Percentiles rank a stretch among this genome's conserved stretches.
Evolutionary conservation across 2,797 vertebrate species (phyloP).

Genomic region (Myiothlypis chrysogaster): DNA sequence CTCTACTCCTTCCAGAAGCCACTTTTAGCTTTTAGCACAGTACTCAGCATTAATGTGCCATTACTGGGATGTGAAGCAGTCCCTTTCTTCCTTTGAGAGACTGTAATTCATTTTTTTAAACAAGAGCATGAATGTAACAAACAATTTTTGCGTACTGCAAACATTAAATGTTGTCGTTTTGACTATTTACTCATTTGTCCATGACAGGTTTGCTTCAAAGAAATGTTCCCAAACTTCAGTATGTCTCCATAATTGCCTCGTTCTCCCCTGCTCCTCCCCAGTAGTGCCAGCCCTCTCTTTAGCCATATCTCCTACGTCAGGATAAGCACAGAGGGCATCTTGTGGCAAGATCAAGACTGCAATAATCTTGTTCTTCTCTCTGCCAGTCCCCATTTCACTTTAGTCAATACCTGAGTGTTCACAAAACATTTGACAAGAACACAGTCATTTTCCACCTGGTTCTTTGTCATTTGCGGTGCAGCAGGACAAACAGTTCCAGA

Average conservation of each 20-base stretch:
- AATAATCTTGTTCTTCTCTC: not conserved
- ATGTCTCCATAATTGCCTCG: fast-evolving
- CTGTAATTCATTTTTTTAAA: not conserved
- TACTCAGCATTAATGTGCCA: not conserved
- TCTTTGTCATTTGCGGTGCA: not conserved
- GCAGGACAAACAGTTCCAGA: not conserved
- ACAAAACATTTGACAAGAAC: not conserved
- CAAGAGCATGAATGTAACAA: not conserved
- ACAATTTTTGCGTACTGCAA: not conserved
- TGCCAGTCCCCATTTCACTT: not conserved
- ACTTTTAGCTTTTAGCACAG: not conserved
- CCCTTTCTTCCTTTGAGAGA: not conserved
- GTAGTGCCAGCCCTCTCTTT: not conserved
- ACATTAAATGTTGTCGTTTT: not conserved
- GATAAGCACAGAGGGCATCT: not conserved
- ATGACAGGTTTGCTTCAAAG: not conserved
- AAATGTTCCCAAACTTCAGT: not conserved
- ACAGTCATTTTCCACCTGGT: not conserved
- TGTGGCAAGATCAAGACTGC: not conserved
- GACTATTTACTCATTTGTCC: not conserved
- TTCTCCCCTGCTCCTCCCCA: not conserved
- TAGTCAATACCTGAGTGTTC: not conserved
- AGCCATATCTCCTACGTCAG: not conserved
- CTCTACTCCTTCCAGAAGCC: not conserved
- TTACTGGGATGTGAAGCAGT: not conserved